Evolutionary conservation across 2,113 vertebrate species (phyloP).

Genomic region (Microtus oregoni): DNA sequence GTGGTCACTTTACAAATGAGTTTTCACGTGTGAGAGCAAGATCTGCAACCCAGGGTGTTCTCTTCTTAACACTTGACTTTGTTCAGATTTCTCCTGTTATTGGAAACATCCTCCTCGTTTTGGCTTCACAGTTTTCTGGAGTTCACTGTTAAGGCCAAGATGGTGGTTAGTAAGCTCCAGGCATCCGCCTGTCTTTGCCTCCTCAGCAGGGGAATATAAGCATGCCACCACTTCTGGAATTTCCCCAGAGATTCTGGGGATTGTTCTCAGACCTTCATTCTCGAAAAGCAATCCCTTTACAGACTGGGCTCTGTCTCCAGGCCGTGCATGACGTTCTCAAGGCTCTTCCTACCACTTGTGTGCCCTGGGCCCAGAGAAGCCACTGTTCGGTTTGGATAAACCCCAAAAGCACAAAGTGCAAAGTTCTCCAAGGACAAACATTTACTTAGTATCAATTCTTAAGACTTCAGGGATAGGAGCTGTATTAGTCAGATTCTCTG

Average conservation of each 20-base stretch:
- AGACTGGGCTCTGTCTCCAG: too few relatives aligned
- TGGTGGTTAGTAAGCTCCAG: background rate
- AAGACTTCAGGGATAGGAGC: background rate
- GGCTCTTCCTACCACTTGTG: background rate
- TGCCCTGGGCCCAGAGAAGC: background rate
- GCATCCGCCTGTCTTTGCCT: background rate
- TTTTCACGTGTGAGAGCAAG: background rate
- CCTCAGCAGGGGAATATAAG: background rate
- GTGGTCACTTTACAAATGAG: background rate
- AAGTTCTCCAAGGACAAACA: slow-evolving; percentile 24
- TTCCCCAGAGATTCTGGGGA: background rate
- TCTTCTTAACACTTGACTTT: background rate
- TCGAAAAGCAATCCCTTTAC: background rate
- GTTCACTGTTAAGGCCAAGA: background rate
- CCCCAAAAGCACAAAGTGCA: background rate
- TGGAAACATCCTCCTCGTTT: background rate
- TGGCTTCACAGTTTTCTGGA: background rate
- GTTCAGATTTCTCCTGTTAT: slow-evolving; percentile 32
- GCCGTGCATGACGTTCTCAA: background rate
- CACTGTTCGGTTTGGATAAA: background rate
- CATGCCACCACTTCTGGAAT: background rate
- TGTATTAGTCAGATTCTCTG: background rate
- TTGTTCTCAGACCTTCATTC: background rate
- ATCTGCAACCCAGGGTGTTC: background rate
- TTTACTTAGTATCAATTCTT: background rate